Evolutionary conservation across 2,888 invertebrate genomes (phyloP).

Genomic region (Molorchus minor): DNA sequence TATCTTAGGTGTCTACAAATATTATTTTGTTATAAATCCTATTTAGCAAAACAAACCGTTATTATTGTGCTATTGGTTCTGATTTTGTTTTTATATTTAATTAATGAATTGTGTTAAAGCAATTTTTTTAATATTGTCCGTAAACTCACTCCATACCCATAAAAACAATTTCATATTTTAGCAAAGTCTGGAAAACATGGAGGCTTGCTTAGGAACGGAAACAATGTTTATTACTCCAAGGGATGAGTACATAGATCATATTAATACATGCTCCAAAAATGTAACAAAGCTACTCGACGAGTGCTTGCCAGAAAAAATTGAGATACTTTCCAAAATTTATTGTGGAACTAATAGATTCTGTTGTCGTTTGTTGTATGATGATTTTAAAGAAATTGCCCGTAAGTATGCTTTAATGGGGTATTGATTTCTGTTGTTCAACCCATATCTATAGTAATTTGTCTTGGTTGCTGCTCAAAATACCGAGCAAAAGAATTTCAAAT

Average conservation of each 20-base stretch:
- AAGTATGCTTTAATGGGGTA: neutral
- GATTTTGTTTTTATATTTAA: too few species aligned
- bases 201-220: neutral
- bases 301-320: conserved; percentile 13
- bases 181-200: neutral
- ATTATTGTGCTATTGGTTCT: too few species aligned
- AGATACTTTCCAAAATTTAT: conserved; percentile 11
- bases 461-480: too few species aligned
- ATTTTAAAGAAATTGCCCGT: conserved; percentile 8
- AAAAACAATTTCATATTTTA: conserved; percentile 4
- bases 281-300: neutral
- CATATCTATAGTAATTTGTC: too few species aligned
- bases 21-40: too few species aligned
- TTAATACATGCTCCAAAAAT: conserved; percentile 1
- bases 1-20: too few species aligned
- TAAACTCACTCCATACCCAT: too few species aligned
- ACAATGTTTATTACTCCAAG: conserved; percentile 1
- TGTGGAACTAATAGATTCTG: neutral
- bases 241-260: conserved; percentile 8
- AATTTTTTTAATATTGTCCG: too few species aligned
- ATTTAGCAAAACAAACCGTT: too few species aligned
- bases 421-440: neutral
- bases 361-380: conserved; percentile 14
- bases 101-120: too few species aligned
- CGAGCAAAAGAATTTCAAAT: too few species aligned